A percentile compares a stretch with the other conserved stretches of the same genome.
phyloP scores from a whole-genome alignment of 2,113 vertebrate species.

The Eolophus roseicapilla region DNA sequence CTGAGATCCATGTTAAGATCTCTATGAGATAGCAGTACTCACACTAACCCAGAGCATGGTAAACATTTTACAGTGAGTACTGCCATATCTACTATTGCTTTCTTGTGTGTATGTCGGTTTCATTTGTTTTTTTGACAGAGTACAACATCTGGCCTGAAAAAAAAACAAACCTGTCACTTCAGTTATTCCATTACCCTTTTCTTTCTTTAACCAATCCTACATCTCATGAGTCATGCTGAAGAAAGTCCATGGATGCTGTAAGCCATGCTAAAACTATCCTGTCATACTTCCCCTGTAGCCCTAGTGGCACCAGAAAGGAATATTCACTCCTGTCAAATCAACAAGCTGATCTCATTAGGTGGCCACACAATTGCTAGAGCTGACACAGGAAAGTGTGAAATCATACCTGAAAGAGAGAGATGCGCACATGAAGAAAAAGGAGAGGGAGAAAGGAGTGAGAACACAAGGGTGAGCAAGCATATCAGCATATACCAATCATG shows the following conservation, averaged over 20 bases:
- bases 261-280: background rate
- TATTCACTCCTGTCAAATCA: background rate
- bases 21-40: background rate
- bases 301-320: background rate
- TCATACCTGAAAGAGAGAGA: background rate
- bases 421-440: background rate
- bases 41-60: background rate
- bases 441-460: background rate
- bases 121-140: background rate
- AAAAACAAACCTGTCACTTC: background rate
- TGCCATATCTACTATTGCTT: background rate
- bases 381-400: background rate
- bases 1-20: background rate
- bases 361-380: background rate
- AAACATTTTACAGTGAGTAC: background rate
- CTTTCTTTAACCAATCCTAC: background rate
- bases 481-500: rapidly evolving
- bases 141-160: background rate
- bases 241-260: background rate
- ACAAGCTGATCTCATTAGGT: background rate
- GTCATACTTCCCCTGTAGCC: background rate
- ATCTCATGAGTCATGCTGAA: background rate
- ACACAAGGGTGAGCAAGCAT: rapidly evolving
- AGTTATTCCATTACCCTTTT: background rate
- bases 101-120: background rate